A percentile compares a stretch with the other conserved stretches of the same genome.
Evolutionary conservation across 1,140 invertebrate species (phyloP).

Genomic region (Neuroterus valhalla): DNA sequence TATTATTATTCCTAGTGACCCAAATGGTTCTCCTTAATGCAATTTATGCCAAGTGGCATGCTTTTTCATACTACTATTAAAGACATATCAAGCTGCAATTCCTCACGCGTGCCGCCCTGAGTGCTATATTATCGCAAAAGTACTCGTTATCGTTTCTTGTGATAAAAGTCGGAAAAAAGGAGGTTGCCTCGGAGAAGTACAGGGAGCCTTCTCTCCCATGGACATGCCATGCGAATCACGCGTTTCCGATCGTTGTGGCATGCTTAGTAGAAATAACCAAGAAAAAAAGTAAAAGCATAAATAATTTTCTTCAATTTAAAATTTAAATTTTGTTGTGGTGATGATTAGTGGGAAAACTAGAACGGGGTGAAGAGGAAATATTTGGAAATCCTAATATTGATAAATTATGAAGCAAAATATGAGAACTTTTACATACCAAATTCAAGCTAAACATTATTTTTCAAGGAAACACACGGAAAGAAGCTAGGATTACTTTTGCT

Average conservation of each 20-base stretch:
- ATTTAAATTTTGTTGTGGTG: constrained; percentile 6
- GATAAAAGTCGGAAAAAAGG: constrained; percentile 19
- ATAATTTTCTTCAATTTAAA: constrained; percentile 21
- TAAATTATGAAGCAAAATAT: too few relatives aligned
- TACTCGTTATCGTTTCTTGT: constrained; percentile 25
- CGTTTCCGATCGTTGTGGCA: constrained; percentile 28
- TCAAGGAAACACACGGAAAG: too few relatives aligned
- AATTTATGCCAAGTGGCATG: constrained; percentile 44
- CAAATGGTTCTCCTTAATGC: constrained; percentile 47
- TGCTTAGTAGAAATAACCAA: constrained; percentile 12
- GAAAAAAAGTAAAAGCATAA: background rate
- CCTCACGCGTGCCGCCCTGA: constrained; percentile 2
- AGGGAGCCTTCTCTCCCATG: constrained; percentile 14
- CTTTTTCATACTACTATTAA: constrained; percentile 42
- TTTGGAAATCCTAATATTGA: too few relatives aligned
- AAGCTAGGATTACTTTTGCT: too few relatives aligned
- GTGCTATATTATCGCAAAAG: constrained; percentile 14
- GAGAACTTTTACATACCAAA: too few relatives aligned
- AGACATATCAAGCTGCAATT: constrained; percentile 48
- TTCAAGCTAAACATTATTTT: too few relatives aligned
- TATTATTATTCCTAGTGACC: constrained; percentile 54
- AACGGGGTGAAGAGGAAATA: too few relatives aligned
- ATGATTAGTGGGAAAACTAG: too few relatives aligned
- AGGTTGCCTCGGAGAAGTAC: constrained; percentile 26
- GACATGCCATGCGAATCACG: constrained; percentile 29